Base-by-base conservation (phyloP, 1,140 invertebrate species). In the Lepidotrigona ventralis region DNA sequence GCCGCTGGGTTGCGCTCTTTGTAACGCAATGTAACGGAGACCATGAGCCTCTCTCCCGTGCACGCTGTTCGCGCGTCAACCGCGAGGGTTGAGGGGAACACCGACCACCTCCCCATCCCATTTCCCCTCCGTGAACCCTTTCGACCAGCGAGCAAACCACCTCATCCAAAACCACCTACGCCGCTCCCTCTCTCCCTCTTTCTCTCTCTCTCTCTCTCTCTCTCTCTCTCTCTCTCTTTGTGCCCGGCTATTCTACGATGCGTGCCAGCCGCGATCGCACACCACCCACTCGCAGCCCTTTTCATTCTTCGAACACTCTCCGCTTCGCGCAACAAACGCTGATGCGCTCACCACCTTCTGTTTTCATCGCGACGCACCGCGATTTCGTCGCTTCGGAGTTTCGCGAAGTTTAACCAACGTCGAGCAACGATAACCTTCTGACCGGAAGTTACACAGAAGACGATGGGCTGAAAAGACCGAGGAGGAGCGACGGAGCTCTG, bases 11-110 rank as follows among this genome's bases (percentile, higher is more conserved):
- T 85, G 84, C 85, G 86, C 90, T 90, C 90, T 91, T 91, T 90
- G 89, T 90, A 88, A 88, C 84, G 89, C 85, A 79, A 83, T 88
- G 90, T 90, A 87, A 90, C 87, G 76, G 87, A 83, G 87, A 90
- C 82, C 87, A 60, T 85, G 72, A 56, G 54, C 33, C 76, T 26
- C 56, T 66, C 12, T 19, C 56, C 72, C 56, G 21, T 26, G 33
- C 73, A 60, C 56, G 21, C 23, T 33, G 71, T 51, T 66, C 73
- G 77, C 72, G 68, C 85, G 77, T 86, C 85, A 79, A 84, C 86
- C 82, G 72, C 56, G 71, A 39, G 69, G 60, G 78, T 53, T 23
- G 83, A 81, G 78, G 23, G 76, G 56, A 51, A 39, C 66, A 29
- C 79, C 53, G 33, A 60, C 58, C 60, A 26, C 23, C 64, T 53